phyloP scores from a whole-genome alignment of 2,797 vertebrate species.

The Phrynocephalus vlangalii region DNA sequence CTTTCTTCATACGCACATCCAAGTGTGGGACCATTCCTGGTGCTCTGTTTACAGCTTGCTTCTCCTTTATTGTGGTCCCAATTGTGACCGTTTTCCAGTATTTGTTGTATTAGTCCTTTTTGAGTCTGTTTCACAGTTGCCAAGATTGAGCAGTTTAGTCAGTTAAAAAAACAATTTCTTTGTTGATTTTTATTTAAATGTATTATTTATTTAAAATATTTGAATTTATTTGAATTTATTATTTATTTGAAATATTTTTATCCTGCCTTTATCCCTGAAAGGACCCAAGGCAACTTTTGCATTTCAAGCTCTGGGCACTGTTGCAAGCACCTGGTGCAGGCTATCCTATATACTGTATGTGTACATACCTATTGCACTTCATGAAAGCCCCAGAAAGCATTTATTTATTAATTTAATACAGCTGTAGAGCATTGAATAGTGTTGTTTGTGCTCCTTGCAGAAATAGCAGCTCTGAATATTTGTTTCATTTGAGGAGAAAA shows the following conservation, averaged over 20 bases:
- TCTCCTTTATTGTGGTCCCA: conserved; percentile 49
- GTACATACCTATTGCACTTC: conserved; percentile 8
- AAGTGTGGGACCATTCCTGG: conserved; percentile 41
- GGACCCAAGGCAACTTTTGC: not conserved
- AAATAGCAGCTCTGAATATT: not conserved
- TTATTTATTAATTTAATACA: not conserved
- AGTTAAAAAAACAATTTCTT: conserved; percentile 46
- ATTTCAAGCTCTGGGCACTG: conserved; percentile 15
- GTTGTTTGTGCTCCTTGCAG: not conserved
- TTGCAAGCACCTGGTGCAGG: conserved; percentile 9
- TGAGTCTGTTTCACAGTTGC: conserved; percentile 8
- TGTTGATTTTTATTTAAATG: conserved; percentile 1
- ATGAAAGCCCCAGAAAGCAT: not conserved
- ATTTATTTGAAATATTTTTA: too few relatives aligned
- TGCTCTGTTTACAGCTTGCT: conserved; percentile 49
- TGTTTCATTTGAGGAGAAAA: not conserved
- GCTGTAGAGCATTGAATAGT: conserved; percentile 16
- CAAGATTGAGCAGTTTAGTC: conserved; percentile 9
- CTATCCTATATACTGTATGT: conserved; percentile 6
- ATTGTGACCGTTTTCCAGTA: not conserved
- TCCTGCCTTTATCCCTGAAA: too few relatives aligned
- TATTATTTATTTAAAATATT: too few relatives aligned
- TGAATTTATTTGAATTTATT: too few relatives aligned
- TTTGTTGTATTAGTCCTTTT: conserved; percentile 36
- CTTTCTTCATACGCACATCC: conserved; percentile 5